A percentile compares a stretch with the other conserved stretches of the same genome.
phyloP scores from a whole-genome alignment of 2,797 vertebrate genomes.

The Oreonectes daqikongensis region DNA sequence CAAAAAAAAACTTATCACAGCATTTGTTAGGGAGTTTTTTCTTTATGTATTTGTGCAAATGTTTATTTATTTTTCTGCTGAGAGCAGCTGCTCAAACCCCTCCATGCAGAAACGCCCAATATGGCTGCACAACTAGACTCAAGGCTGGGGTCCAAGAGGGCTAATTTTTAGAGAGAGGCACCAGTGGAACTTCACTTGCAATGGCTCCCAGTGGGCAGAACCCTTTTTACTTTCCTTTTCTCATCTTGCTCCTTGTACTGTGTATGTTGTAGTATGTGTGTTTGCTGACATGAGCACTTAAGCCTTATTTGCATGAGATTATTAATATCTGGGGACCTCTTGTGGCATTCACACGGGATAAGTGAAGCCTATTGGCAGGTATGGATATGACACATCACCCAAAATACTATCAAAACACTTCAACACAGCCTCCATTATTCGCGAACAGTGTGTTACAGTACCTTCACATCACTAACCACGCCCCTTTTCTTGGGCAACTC shows the following conservation, averaged over 20 bases:
- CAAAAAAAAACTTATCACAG: slow-evolving; percentile 68
- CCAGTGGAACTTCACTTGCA: slow-evolving; percentile 68
- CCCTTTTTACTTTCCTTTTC: slow-evolving; percentile 54
- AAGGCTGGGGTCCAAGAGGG: slow-evolving; percentile 70
- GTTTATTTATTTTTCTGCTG: slow-evolving; percentile 79
- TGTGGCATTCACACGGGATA: slow-evolving; percentile 76
- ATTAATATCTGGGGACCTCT: slow-evolving; percentile 75
- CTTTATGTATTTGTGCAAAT: slow-evolving; percentile 70
- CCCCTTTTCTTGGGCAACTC: too few relatives aligned
- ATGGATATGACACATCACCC: too few relatives aligned
- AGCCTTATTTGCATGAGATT: too few relatives aligned
- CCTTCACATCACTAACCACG: too few relatives aligned
- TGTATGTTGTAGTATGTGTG: slow-evolving; percentile 77
- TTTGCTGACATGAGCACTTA: slow-evolving; percentile 84
- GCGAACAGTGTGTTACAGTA: too few relatives aligned
- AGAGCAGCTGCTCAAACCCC: slow-evolving; percentile 70
- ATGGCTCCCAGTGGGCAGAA: slow-evolving; percentile 73
- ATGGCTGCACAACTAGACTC: slow-evolving; percentile 70
- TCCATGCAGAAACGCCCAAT: slow-evolving; percentile 77
- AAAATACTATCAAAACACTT: too few relatives aligned
- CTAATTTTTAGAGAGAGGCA: slow-evolving; percentile 68
- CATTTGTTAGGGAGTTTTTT: slow-evolving; percentile 59
- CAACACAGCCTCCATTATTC: too few relatives aligned
- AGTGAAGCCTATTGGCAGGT: too few relatives aligned
- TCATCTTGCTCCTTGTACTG: slow-evolving; percentile 56